These are phyloP conservation scores for Amblyopsis hoosieri DNA, from an alignment of 2,797 vertebrate species.

Conservation along the genomic window DNA sequence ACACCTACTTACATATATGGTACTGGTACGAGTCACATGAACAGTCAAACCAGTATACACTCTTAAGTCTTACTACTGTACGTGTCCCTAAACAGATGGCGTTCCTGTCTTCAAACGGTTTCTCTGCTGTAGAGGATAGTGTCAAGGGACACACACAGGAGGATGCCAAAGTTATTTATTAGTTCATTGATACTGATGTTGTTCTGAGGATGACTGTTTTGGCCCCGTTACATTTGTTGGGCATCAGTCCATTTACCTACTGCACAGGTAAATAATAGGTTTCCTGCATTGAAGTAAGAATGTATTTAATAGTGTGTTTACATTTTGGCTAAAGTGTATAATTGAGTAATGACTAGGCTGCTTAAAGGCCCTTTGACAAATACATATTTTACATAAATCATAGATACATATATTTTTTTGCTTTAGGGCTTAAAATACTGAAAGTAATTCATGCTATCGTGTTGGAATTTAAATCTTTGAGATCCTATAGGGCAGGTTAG, in stretches of 20 bases:
- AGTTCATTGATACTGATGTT: constrained; percentile 54
- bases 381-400: constrained; percentile 73
- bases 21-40: constrained; percentile 29
- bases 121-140: constrained; percentile 40
- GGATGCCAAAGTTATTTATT: constrained; percentile 56
- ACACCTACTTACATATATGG: constrained; percentile 20
- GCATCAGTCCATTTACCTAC: constrained; percentile 48
- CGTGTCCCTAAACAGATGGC: constrained; percentile 46
- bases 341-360: constrained; percentile 48
- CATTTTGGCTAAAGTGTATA: constrained; percentile 50
- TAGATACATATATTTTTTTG: constrained; percentile 72
- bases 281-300: constrained; percentile 60
- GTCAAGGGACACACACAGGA: constrained; percentile 35
- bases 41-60: constrained; percentile 60
- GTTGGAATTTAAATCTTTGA: constrained; percentile 48
- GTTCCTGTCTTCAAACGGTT: constrained; percentile 39
- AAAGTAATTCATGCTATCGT: constrained; percentile 42
- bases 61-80: constrained; percentile 72
- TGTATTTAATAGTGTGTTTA: constrained; percentile 57
- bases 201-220: constrained; percentile 52
- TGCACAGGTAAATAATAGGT: constrained; percentile 49
- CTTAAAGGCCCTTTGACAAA: constrained; percentile 51
- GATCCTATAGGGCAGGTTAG: constrained; percentile 17
- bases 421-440: constrained; percentile 56
- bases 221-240: constrained; percentile 49